Percentiles rank a stretch among this genome's conserved stretches.
Evolutionary conservation across 35 echinoderm and acorn worm species (phyloP).

Genomic region (Heliocidaris tuberculata): DNA sequence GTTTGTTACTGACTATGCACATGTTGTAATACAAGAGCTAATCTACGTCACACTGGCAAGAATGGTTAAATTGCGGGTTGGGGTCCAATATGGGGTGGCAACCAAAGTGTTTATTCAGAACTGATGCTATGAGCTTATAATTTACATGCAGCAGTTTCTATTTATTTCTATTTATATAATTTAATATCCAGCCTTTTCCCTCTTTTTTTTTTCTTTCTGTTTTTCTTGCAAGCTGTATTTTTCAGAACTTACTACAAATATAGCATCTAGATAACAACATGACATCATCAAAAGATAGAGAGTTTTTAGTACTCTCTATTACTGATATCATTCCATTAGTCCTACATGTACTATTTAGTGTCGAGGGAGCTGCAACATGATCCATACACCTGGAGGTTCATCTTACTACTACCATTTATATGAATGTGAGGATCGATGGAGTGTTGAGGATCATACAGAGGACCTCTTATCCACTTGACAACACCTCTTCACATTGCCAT

Average conservation of each 20-base stretch:
- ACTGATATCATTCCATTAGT: background rate
- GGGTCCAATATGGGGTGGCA: background rate
- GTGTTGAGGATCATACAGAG: background rate
- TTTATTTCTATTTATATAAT: no score
- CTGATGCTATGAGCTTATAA: background rate
- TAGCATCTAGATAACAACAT: background rate
- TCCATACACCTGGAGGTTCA: constrained; percentile 6
- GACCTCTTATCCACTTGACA: background rate
- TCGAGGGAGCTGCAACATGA: background rate
- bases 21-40: background rate
- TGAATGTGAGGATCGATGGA: background rate
- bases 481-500: background rate
- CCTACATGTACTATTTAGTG: constrained; percentile 8
- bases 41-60: background rate
- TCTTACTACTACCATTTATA: background rate
- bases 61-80: constrained; percentile 1
- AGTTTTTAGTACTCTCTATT: background rate
- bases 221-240: no score
- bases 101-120: background rate
- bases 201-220: no score
- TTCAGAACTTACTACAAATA: no score
- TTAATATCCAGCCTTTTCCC: no score
- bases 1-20: background rate
- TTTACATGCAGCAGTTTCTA: no score
- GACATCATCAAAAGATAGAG: background rate